A percentile compares a stretch with the other conserved stretches of the same genome.
These are phyloP conservation scores for Fratercula arctica DNA, from an alignment of 2,797 vertebrate species.

Conservation along the genomic window DNA sequence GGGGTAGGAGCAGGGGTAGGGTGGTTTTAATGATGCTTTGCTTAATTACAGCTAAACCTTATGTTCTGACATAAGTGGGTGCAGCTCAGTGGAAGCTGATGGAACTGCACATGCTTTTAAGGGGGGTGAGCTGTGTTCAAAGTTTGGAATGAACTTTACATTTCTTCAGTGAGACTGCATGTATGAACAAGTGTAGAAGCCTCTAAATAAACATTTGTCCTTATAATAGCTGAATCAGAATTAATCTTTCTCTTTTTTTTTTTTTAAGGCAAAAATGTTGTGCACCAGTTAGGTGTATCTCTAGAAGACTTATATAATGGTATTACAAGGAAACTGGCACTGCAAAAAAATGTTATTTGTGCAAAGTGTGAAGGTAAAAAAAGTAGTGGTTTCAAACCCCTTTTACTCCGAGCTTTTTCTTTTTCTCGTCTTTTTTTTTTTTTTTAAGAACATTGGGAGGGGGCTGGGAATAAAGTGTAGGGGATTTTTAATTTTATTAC, in stretches of 20 bases:
- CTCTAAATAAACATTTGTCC: not conserved
- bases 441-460: not conserved
- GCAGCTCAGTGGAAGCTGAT: constrained; percentile 41
- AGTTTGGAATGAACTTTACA: not conserved
- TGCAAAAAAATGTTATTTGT: constrained; percentile 95
- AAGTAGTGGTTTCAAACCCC: not conserved
- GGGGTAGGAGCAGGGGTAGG: not conserved
- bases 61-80: constrained; percentile 12
- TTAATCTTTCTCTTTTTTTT: not conserved
- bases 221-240: not conserved
- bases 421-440: too few species aligned
- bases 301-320: constrained; percentile 94
- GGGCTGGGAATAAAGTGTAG: not conserved
- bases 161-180: constrained; percentile 51
- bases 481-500: not conserved
- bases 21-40: constrained; percentile 39
- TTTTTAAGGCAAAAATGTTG: constrained; percentile 89
- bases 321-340: constrained; percentile 89
- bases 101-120: constrained; percentile 37
- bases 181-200: not conserved
- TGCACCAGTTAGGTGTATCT: constrained; percentile 89
- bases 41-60: constrained; percentile 25
- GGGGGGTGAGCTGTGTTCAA: constrained; percentile 5
- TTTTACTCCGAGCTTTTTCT: not conserved
- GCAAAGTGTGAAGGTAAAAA: constrained; percentile 92